Base-by-base conservation (phyloP, 1,140 invertebrate species). In the Galendromus occidentalis region DNA sequence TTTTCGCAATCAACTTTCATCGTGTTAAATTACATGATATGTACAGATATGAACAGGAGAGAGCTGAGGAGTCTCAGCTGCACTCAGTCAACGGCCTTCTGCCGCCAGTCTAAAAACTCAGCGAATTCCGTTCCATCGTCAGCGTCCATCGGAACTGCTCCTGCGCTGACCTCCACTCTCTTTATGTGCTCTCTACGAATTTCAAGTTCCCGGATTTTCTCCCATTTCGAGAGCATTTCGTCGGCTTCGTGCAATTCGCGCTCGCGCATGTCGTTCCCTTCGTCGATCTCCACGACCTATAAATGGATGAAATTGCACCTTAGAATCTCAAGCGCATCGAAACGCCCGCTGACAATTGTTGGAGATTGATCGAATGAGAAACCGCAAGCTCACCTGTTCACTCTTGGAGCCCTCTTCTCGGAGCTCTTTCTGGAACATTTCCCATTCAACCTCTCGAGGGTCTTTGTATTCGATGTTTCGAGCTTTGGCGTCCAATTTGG, bases 371-470 rank as follows among this genome's bases (percentile, higher is more conserved):
- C 28, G 18, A 42, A 63, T 1, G 66, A 41, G 63, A 7, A n/a
- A n/a, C n/a, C n/a, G n/a, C n/a, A n/a, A n/a, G 22, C 25, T 39
- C 28, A 41, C 30, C 45, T 68, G n/a, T 39, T 65, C 42, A 68
- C 75, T 75, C 70, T 87, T 83, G 67, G 81, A 82, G 29, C 84
- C 82, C 73, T 89, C 87, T 75, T 91, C 88, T 76, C 87, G 70
- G 69, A 95, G 93, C 79, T 87, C 87, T 74, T 85, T 87, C 74
- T 91, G 84, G 78, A 94, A 96, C 71, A 83, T 84, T 70, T 88
- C 86, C 89, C 89, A 94, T 78, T 95, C 91, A 75, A 90, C 88
- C 75, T 94, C 88, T 68, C 86, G 81, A 30, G 89, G 88, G 78
- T 93, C 84, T 78, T 85, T 88, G 72, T 91, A 91, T 74, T 91